A percentile compares a stretch with the other conserved stretches of the same genome.
Evolutionary conservation across 2,797 vertebrate genomes (phyloP).

Genomic region (Lagodon rhomboides): DNA sequence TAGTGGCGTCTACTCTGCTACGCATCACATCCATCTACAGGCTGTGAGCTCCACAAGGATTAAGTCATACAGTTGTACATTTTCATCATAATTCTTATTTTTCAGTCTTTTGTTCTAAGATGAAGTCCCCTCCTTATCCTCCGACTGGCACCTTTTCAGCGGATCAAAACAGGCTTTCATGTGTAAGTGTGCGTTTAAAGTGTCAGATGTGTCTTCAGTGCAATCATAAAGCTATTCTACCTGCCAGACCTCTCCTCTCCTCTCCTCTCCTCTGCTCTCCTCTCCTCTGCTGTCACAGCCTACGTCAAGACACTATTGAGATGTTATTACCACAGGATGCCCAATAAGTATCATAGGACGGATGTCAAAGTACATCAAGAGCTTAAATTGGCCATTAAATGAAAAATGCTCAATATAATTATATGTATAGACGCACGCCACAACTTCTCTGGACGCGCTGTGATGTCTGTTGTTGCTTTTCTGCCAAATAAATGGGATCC

Average conservation of each 20-base stretch:
- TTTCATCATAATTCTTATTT: constrained; percentile 49
- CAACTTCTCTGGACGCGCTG: background rate
- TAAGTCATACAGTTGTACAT: background rate
- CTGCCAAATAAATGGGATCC: constrained; percentile 9
- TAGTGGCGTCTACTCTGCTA: too few species aligned
- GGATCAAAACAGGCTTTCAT: constrained; percentile 5
- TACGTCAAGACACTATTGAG: background rate
- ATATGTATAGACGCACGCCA: constrained; percentile 18
- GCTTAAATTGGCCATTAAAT: constrained; percentile 26
- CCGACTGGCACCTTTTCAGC: background rate
- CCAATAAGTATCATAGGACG: constrained; percentile 17
- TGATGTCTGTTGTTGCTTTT: background rate
- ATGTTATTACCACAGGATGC: constrained; percentile 15
- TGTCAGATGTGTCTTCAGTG: background rate
- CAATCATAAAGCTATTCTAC: constrained; percentile 26
- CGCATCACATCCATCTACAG: too few species aligned
- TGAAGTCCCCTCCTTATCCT: constrained; percentile 20
- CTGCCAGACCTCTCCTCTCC: background rate
- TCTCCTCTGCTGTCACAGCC: background rate
- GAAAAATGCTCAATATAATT: constrained; percentile 18
- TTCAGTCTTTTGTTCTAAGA: constrained; percentile 42
- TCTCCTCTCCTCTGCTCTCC: background rate
- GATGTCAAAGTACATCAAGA: constrained; percentile 28
- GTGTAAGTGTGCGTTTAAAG: background rate
- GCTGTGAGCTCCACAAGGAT: too few species aligned